These are phyloP conservation scores for Phalacrocorax carbo DNA, from an alignment of 2,113 vertebrate genomes.

Conservation along the genomic window DNA sequence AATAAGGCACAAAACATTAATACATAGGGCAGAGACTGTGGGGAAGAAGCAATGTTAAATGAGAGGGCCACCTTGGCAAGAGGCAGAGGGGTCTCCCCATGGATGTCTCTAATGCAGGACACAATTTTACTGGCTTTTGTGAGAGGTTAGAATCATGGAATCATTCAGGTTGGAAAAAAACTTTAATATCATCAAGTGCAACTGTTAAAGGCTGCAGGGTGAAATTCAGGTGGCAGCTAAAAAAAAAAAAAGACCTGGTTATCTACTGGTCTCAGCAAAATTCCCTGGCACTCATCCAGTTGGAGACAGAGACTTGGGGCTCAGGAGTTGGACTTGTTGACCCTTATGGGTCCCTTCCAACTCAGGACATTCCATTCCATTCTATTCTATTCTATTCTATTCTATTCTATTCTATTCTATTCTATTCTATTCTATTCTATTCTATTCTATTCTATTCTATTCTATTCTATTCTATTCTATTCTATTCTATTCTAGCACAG, in stretches of 20 bases:
- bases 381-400: too few relatives aligned
- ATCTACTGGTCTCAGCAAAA: background rate
- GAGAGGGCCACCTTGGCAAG: background rate
- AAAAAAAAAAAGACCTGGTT: background rate
- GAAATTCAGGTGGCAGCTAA: background rate
- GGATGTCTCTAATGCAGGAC: background rate
- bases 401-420: too few relatives aligned
- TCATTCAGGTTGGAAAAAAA: too few relatives aligned
- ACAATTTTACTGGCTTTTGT: rapidly evolving
- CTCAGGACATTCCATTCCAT: too few relatives aligned
- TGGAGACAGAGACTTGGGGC: background rate
- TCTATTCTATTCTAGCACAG: too few relatives aligned
- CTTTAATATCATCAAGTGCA: too few relatives aligned
- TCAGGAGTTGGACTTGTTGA: background rate
- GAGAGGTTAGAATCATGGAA: too few relatives aligned
- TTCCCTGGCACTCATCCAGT: background rate
- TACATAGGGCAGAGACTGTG: background rate
- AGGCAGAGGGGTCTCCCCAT: background rate
- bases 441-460: too few relatives aligned
- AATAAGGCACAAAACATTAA: background rate
- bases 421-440: too few relatives aligned
- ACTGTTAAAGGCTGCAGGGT: too few relatives aligned
- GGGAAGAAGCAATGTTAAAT: background rate
- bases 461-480: too few relatives aligned
- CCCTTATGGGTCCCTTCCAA: too few relatives aligned